These are phyloP conservation scores for Octonoba sinensis DNA, from an alignment of 2,888 invertebrate species.

Conservation along the genomic window DNA sequence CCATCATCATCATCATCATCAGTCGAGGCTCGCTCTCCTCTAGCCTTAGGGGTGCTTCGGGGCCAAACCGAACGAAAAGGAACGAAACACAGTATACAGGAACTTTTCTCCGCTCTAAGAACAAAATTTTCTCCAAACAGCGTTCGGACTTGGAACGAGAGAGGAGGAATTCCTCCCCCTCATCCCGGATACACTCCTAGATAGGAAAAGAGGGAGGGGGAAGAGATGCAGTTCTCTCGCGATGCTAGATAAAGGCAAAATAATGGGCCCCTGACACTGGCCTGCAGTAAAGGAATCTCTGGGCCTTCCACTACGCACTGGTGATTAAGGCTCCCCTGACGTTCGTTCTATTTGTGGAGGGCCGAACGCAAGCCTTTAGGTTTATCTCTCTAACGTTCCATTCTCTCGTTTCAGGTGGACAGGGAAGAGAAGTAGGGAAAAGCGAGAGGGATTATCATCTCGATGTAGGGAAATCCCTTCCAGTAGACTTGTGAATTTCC, in stretches of 20 bases:
- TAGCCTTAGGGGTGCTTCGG: constrained; percentile 40
- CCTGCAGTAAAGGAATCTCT: constrained; percentile 32
- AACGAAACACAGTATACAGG: constrained; percentile 10
- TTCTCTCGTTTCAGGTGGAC: constrained; percentile 43
- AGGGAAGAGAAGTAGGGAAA: constrained; percentile 36
- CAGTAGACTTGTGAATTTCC: not conserved
- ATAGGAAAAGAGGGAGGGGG: constrained; percentile 1
- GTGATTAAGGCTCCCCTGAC: constrained; percentile 37
- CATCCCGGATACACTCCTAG: constrained; percentile 6
- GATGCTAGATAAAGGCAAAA: constrained; percentile 62
- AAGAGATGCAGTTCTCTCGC: not conserved
- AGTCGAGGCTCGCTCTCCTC: not conserved
- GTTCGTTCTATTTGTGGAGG: constrained; percentile 4
- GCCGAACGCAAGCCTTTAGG: not conserved
- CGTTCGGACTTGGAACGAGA: constrained; percentile 38
- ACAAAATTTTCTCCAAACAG: constrained; percentile 34
- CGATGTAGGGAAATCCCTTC: constrained; percentile 43
- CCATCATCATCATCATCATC: constrained; percentile 48
- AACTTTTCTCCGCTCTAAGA: constrained; percentile 32
- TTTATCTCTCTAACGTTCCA: constrained; percentile 5
- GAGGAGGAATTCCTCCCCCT: constrained; percentile 2
- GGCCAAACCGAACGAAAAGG: constrained; percentile 9
- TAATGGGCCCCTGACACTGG: constrained; percentile 59
- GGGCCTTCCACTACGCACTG: constrained; percentile 14
- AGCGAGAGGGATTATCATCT: constrained; percentile 10